These are phyloP conservation scores for Cariama cristata DNA, from an alignment of 2,113 vertebrate genomes.

Conservation along the genomic window DNA sequence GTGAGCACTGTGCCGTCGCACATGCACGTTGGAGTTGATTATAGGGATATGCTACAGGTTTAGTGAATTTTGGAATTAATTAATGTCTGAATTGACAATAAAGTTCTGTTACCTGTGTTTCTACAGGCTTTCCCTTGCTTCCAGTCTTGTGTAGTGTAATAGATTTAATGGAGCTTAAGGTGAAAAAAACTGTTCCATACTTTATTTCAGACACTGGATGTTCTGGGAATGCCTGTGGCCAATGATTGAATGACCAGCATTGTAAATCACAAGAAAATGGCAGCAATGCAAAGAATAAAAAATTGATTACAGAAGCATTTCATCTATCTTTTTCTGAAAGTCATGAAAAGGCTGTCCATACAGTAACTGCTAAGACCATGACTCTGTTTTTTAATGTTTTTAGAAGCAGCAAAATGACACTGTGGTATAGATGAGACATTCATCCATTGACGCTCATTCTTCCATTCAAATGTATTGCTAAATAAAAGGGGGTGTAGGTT, in stretches of 20 bases:
- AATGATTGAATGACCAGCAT: neutral
- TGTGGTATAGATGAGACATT: neutral
- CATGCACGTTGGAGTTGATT: neutral
- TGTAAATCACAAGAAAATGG: neutral
- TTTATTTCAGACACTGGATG: neutral
- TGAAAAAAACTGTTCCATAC: neutral
- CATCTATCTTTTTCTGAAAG: neutral
- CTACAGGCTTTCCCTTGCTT: neutral
- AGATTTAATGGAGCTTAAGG: neutral
- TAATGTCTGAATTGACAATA: neutral
- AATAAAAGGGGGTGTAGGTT: neutral
- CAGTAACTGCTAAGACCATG: neutral
- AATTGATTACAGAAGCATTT: neutral
- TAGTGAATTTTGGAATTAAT: neutral
- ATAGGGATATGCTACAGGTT: neutral
- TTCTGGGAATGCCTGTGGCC: neutral
- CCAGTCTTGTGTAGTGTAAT: neutral
- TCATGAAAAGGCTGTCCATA: neutral
- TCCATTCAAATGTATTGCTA: neutral
- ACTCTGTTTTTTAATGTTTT: neutral
- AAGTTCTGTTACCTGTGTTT: neutral
- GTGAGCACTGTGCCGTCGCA: fast-evolving
- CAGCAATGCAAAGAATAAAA: neutral
- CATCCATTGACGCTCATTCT: neutral
- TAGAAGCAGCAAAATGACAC: neutral